Conservation (phyloP, 2,888 invertebrate genomes). For the Meliscaeva auricollis region DNA sequence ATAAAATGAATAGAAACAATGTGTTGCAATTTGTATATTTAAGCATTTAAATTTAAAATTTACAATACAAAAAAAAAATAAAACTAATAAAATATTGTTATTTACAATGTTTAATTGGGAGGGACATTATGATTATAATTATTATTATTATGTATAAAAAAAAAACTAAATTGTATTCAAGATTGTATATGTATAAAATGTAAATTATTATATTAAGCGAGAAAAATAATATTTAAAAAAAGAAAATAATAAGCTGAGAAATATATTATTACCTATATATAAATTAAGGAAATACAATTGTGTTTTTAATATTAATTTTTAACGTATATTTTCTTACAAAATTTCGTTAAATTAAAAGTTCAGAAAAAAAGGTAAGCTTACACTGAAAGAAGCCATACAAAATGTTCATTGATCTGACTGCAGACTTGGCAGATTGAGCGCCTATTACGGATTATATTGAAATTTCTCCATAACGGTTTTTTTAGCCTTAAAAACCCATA, state of each 20-base stretch:
- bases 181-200: constrained; percentile 67
- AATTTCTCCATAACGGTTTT: too few relatives aligned
- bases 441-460: too few relatives aligned
- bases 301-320: constrained; percentile 50
- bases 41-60: constrained; percentile 59
- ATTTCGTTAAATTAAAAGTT: too few relatives aligned
- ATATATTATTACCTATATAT: constrained; percentile 70
- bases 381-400: too few relatives aligned
- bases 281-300: constrained; percentile 48
- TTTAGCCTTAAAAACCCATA: too few relatives aligned
- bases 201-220: constrained; percentile 68
- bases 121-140: constrained; percentile 3
- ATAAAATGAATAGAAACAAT: not conserved
- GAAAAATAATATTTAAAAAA: constrained; percentile 22
- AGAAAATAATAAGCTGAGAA: constrained; percentile 68
- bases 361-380: not conserved
- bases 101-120: constrained; percentile 16
- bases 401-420: too few relatives aligned
- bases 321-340: not conserved
- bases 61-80: constrained; percentile 4
- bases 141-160: constrained; percentile 32
- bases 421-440: too few relatives aligned
- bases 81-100: constrained; percentile 26
- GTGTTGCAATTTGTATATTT: constrained; percentile 60
- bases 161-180: constrained; percentile 32